These are phyloP conservation scores for Terebella lapidaria DNA, from an alignment of 2,888 invertebrate genomes.

Conservation along the genomic window DNA sequence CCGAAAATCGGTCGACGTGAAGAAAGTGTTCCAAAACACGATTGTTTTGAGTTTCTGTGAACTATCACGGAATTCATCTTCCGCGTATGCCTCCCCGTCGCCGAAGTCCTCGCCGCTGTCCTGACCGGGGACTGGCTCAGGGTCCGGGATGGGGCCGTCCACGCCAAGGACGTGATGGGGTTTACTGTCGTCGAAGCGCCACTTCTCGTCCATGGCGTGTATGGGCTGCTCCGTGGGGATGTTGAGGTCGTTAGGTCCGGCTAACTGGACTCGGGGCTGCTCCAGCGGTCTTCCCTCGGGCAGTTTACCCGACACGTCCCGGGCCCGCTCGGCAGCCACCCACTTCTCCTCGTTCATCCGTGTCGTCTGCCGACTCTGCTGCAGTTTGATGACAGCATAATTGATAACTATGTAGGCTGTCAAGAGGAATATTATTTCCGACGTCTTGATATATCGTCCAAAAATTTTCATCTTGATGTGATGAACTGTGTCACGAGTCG, in stretches of 20 bases:
- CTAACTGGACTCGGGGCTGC: neutral
- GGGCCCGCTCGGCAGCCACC: neutral
- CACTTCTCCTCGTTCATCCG: neutral
- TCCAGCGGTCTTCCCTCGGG: neutral
- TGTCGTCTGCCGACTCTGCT: neutral
- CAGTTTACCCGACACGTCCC: neutral
- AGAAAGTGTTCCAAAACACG: conserved; percentile 20
- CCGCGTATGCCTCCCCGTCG: neutral
- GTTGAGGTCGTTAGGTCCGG: neutral
- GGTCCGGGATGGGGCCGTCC: neutral
- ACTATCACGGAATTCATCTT: neutral
- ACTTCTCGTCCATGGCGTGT: neutral
- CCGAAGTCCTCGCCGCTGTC: no score
- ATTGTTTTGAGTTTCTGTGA: conserved; percentile 10
- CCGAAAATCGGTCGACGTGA: conserved; percentile 12
- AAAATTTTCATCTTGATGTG: neutral
- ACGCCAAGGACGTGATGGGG: neutral
- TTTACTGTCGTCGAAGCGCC: neutral
- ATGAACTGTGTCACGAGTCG: no score
- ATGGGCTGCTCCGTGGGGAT: neutral
- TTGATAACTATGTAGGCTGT: neutral
- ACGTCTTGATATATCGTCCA: neutral
- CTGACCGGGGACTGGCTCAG: no score
- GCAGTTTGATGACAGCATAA: neutral
- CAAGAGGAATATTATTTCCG: neutral